Percentiles rank a stretch among this genome's conserved stretches.
Conservation (phyloP, 1,140 invertebrate species). For the Zaprionus camerounensis region DNA sequence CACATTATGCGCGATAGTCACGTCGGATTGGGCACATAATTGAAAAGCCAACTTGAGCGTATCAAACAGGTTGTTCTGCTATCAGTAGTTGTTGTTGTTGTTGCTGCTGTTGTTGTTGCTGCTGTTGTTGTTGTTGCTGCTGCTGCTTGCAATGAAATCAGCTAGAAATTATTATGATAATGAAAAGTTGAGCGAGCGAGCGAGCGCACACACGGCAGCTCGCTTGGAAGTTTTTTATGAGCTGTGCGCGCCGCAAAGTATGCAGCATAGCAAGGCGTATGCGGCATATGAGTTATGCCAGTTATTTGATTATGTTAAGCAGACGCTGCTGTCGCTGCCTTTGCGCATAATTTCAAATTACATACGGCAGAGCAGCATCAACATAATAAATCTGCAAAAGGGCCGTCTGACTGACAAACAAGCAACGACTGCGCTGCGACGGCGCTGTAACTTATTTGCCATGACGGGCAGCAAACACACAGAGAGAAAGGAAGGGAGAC, state of each 20-base stretch:
- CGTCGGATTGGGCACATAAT: conserved; percentile 72
- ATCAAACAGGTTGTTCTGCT: conserved; percentile 62
- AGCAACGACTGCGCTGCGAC: conserved; percentile 41
- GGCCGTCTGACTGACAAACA: conserved; percentile 71
- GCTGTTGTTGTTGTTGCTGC: conserved; percentile 17
- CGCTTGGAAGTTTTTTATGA: conserved; percentile 45
- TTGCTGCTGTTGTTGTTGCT: conserved; percentile 17
- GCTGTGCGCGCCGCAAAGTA: conserved; percentile 26
- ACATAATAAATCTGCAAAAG: conserved; percentile 76
- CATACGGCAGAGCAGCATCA: conserved; percentile 62
- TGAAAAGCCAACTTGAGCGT: conserved; percentile 79
- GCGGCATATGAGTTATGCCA: conserved; percentile 67
- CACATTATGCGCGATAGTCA: conserved; percentile 76
- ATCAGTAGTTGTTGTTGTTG: conserved; percentile 7
- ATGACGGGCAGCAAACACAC: conserved; percentile 27
- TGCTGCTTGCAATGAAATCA: conserved; percentile 64
- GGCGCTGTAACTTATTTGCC: conserved; percentile 39
- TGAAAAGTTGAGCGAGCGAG: conserved; percentile 55
- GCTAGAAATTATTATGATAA: conserved; percentile 82
- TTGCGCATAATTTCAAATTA: conserved; percentile 79
- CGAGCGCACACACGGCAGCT: conserved; percentile 8
- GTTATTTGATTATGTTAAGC: conserved; percentile 80
- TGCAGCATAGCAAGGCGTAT: conserved; percentile 26
- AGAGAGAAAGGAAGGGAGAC: background rate
- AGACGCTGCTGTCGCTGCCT: conserved; percentile 55